Evolutionary conservation across 2,888 invertebrate genomes (phyloP).

Genomic region (Cabera pusaria): DNA sequence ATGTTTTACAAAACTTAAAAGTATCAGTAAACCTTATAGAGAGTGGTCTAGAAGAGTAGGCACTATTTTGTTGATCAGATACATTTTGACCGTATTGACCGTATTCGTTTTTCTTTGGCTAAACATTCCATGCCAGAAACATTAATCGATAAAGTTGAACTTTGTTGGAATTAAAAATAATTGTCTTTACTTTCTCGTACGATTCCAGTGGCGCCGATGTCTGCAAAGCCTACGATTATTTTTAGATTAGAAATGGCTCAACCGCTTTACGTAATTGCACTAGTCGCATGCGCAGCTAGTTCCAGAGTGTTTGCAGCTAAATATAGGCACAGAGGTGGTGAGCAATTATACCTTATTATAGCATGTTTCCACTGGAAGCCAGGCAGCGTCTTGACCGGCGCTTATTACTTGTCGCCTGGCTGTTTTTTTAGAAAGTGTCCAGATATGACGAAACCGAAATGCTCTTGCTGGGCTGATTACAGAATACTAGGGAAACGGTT

Average conservation of each 20-base stretch:
- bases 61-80: too few relatives aligned
- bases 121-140: too few relatives aligned
- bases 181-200: slow-evolving; percentile 78
- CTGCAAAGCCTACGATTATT: slow-evolving; percentile 81
- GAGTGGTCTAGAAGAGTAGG: too few relatives aligned
- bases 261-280: slow-evolving; percentile 83
- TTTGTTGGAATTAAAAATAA: slow-evolving; percentile 57
- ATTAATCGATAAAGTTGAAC: slow-evolving; percentile 37
- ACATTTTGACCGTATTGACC: too few relatives aligned
- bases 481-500: slow-evolving; percentile 60
- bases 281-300: slow-evolving; percentile 77
- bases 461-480: slow-evolving; percentile 63
- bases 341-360: slow-evolving; percentile 81
- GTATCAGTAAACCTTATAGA: too few relatives aligned
- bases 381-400: slow-evolving; percentile 59
- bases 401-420: slow-evolving; percentile 57
- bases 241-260: slow-evolving; percentile 84
- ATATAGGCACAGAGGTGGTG: slow-evolving; percentile 78
- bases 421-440: slow-evolving; percentile 80
- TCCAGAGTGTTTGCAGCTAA: slow-evolving; percentile 78
- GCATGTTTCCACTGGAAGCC: slow-evolving; percentile 79
- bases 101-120: too few relatives aligned
- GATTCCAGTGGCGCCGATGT: slow-evolving; percentile 77
- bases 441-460: slow-evolving; percentile 77
- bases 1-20: too few relatives aligned